Evolutionary conservation across 1,140 invertebrate genomes (phyloP).

Genomic region (Drosophila setifemur): DNA sequence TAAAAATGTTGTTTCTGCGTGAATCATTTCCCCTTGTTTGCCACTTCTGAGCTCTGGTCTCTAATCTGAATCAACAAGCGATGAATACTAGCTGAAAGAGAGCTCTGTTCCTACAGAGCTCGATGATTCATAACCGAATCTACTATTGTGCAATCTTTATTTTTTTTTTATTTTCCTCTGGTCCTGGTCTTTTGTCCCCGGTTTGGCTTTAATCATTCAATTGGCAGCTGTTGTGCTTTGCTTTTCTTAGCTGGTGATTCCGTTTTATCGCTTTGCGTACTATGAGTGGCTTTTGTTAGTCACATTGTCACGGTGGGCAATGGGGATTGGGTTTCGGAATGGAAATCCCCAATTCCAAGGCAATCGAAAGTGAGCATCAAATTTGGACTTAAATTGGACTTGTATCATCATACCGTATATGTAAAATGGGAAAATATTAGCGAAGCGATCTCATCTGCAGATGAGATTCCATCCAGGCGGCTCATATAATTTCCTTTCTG

Average conservation of each 20-base stretch:
- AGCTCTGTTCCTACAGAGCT: not conserved
- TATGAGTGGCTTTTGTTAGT: conserved; percentile 3
- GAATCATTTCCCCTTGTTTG: not conserved
- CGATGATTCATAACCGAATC: conserved; percentile 8
- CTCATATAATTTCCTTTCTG: conserved; percentile 12
- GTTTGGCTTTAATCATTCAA: conserved; percentile 4
- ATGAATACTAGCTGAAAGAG: not conserved
- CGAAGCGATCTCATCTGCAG: conserved; percentile 4
- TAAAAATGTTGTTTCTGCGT: no score
- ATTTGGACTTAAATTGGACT: no score
- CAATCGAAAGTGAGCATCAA: no score
- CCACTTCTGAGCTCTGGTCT: no score
- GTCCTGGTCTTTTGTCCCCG: not conserved
- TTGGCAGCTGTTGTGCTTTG: not conserved
- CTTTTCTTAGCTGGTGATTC: not conserved
- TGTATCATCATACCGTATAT: no score
- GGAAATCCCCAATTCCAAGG: no score
- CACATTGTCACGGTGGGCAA: not conserved
- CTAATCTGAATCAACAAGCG: not conserved
- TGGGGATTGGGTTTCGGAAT: not conserved
- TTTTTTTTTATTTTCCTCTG: not conserved
- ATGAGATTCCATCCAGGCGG: conserved; percentile 6
- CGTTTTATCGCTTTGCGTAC: not conserved
- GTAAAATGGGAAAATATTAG: not conserved
- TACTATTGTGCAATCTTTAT: not conserved